Conservation (phyloP, 2,113 vertebrate species). For the Enhydra lutris region DNA sequence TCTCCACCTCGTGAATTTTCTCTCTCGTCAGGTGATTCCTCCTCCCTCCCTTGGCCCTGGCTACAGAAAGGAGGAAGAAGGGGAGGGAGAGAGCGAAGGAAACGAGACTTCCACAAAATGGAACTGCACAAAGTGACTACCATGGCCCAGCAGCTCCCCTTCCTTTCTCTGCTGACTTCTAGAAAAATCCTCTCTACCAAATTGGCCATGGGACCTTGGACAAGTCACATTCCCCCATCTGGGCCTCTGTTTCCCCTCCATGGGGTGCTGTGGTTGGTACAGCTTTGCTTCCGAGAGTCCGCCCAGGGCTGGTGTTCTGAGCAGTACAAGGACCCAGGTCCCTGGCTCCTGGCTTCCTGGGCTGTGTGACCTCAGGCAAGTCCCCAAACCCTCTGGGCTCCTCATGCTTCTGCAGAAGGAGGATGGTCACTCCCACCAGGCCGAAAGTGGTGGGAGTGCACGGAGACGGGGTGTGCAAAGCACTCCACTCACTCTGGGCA, state of each 20-base stretch:
- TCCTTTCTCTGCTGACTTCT: background rate
- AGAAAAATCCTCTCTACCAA: background rate
- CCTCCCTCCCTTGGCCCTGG: background rate
- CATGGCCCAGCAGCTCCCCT: rapidly evolving
- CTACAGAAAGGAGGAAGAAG: background rate
- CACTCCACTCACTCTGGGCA: rapidly evolving
- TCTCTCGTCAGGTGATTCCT: no score
- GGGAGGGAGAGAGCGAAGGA: background rate
- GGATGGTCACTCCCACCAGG: background rate
- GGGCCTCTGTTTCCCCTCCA: background rate
- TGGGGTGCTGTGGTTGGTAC: background rate
- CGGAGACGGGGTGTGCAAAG: rapidly evolving
- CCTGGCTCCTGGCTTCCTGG: background rate
- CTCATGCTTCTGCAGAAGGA: background rate
- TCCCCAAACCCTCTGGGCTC: background rate
- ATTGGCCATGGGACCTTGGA: background rate
- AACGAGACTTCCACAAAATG: background rate
- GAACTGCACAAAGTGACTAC: background rate
- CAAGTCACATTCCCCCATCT: background rate
- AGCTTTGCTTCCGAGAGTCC: background rate
- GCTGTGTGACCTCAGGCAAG: background rate
- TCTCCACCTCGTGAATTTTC: background rate
- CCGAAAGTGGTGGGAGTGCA: rapidly evolving
- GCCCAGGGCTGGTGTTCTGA: background rate
- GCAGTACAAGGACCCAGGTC: background rate